phyloP scores from a whole-genome alignment of 2,797 vertebrate genomes.

The Arctocebus calabarensis region DNA sequence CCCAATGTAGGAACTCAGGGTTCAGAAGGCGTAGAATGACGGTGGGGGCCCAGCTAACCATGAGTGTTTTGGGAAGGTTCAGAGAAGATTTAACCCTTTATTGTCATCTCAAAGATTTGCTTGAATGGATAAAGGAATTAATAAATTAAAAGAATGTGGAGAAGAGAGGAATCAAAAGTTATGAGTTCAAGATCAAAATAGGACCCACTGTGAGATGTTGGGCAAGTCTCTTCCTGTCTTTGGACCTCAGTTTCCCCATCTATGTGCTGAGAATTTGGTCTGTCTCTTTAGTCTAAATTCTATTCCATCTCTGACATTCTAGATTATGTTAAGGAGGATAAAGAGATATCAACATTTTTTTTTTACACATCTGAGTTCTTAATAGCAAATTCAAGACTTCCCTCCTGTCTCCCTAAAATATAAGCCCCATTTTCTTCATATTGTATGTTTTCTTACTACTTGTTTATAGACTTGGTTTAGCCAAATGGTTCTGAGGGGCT shows the following conservation, averaged over 20 bases:
- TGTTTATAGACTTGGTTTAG: background rate
- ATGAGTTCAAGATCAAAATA: background rate
- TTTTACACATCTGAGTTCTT: background rate
- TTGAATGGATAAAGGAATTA: background rate
- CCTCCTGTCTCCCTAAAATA: background rate
- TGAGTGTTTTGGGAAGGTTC: background rate
- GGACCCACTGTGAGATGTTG: background rate
- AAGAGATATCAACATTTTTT: background rate
- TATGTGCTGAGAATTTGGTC: background rate
- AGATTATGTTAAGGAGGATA: background rate
- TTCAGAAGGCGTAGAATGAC: background rate
- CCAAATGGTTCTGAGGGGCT: background rate
- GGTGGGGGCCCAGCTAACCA: no score
- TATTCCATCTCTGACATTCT: background rate
- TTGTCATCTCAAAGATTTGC: background rate
- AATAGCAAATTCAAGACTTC: background rate
- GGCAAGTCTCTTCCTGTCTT: background rate
- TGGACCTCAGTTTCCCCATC: background rate
- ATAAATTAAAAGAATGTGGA: background rate
- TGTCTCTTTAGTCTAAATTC: background rate
- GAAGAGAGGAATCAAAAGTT: conserved; percentile 44
- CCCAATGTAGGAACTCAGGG: no score
- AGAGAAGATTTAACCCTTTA: background rate
- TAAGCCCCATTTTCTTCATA: background rate
- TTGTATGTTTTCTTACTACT: background rate